phyloP scores from a whole-genome alignment of 1,140 invertebrate species.

The Bombus impatiens region DNA sequence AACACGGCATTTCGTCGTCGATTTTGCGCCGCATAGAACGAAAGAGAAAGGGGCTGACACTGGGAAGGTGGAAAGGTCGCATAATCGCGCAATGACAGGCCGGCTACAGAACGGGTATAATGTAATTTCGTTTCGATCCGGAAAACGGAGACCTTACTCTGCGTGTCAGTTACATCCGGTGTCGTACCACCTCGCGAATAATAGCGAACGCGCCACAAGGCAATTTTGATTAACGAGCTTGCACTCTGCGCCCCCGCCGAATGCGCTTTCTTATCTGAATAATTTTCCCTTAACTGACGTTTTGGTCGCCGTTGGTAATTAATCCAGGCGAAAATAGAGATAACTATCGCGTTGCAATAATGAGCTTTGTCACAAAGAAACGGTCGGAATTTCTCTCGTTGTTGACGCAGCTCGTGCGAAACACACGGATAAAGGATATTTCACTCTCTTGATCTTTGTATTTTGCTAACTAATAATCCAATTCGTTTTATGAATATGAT shows the following conservation, averaged over 20 bases:
- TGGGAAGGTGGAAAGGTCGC: slow-evolving; percentile 1
- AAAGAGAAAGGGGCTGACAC: neutral
- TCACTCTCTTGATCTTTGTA: no score
- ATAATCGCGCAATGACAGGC: slow-evolving; percentile 53
- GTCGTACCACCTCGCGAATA: slow-evolving; percentile 21
- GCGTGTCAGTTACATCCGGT: slow-evolving; percentile 49
- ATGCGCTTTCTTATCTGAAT: neutral
- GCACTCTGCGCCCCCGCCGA: neutral
- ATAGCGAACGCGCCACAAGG: neutral
- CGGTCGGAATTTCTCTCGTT: neutral
- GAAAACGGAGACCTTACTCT: slow-evolving; percentile 33
- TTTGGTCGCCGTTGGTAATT: neutral
- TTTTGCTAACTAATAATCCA: no score
- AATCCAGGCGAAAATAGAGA: neutral
- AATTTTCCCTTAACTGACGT: neutral
- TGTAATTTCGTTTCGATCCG: slow-evolving; percentile 59
- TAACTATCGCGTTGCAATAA: neutral
- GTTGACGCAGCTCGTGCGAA: neutral
- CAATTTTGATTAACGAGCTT: slow-evolving; percentile 36
- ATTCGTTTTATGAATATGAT: no score
- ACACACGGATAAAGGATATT: neutral
- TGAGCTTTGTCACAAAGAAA: neutral
- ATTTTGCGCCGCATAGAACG: slow-evolving; percentile 2
- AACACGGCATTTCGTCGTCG: slow-evolving; percentile 13
- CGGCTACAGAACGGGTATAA: slow-evolving; percentile 32